phyloP scores from a whole-genome alignment of 2,888 invertebrate species.

The Seira sanloemensis region DNA sequence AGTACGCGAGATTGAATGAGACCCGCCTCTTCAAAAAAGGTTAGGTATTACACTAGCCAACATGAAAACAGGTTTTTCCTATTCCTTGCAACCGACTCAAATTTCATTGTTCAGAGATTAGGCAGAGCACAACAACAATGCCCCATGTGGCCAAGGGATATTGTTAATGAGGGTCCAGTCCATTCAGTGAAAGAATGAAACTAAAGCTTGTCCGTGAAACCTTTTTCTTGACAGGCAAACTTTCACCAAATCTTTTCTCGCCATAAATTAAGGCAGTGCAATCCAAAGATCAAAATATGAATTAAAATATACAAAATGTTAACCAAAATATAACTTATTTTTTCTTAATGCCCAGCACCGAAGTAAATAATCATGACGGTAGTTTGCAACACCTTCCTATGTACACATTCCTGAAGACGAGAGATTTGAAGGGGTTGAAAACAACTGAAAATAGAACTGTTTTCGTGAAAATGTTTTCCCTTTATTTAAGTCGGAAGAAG shows the following conservation, averaged over 20 bases:
- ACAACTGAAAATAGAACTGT: background rate
- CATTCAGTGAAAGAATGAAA: too few species aligned
- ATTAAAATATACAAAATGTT: background rate
- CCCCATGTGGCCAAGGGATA: background rate
- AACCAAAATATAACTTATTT: background rate
- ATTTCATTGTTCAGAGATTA: background rate
- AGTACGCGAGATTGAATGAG: background rate
- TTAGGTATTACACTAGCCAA: background rate
- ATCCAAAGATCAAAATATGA: background rate
- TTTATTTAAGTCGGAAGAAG: background rate
- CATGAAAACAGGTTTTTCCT: background rate
- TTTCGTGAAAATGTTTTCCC: background rate
- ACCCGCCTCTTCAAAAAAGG: conserved; percentile 4
- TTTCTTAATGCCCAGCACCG: background rate
- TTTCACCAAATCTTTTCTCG: background rate
- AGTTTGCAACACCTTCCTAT: background rate
- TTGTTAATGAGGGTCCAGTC: background rate
- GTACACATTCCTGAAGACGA: background rate
- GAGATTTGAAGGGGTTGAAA: background rate
- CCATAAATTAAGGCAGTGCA: background rate
- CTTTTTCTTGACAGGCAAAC: background rate
- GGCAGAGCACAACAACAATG: background rate
- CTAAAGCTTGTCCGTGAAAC: background rate
- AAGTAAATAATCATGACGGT: background rate
- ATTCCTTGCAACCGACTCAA: background rate